These are phyloP conservation scores for Myioborus melanocephalus DNA, from an alignment of 2,797 vertebrate genomes.

Conservation along the genomic window DNA sequence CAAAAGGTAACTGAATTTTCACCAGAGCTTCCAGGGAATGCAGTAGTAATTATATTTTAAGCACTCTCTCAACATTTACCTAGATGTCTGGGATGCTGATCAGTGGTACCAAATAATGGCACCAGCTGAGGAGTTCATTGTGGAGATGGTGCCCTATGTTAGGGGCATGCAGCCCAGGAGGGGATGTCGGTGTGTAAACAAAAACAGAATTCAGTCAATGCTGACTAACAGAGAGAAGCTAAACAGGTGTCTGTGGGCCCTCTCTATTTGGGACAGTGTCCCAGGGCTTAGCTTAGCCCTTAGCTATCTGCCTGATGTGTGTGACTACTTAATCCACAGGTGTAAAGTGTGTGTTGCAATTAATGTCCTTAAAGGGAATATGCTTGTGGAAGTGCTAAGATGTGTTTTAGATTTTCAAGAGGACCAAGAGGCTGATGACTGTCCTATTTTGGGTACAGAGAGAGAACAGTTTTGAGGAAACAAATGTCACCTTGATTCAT, in stretches of 20 bases:
- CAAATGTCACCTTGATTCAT: not conserved
- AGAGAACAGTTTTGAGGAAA: not conserved
- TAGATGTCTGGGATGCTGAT: not conserved
- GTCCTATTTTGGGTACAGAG: not conserved
- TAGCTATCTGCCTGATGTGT: not conserved
- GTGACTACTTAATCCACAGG: accelerated
- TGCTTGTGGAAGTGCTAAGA: not conserved
- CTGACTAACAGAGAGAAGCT: not conserved
- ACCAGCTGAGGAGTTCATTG: not conserved
- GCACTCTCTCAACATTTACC: not conserved
- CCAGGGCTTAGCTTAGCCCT: not conserved
- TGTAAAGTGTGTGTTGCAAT: not conserved
- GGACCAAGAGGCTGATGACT: not conserved
- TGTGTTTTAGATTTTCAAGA: not conserved
- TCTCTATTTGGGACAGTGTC: not conserved
- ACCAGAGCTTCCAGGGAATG: not conserved
- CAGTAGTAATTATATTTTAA: not conserved
- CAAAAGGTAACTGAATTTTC: not conserved
- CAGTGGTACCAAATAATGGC: not conserved
- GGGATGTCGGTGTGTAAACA: not conserved
- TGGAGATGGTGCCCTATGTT: not conserved
- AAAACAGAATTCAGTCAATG: not conserved
- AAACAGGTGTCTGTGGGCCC: not conserved
- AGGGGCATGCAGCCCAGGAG: not conserved
- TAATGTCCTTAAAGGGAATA: not conserved